Base-by-base conservation (phyloP, 2,888 invertebrate genomes). In the Atethmia centrago region DNA sequence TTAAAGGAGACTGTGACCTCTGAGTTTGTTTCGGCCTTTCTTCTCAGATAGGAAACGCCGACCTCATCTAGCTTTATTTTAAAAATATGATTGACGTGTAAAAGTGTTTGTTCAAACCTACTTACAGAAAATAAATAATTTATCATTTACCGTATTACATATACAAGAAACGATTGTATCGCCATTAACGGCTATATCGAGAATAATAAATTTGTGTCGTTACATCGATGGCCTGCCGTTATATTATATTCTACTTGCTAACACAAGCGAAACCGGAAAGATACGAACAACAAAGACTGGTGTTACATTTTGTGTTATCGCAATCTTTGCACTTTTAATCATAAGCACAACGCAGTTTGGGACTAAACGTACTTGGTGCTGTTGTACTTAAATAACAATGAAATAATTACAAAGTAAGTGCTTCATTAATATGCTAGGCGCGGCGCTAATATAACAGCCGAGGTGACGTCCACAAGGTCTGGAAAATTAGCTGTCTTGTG, bases 191-290 rank as follows among this genome's bases (percentile, higher is more conserved):
- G 47, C 56, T 74, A 28, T 49, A 49, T 55, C 68, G 47, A 62
- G 40, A 58, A 53, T 66, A 66, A 51, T 75, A 82, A 66, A 62
- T 31, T 36, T 58, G 31, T 45, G 56, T 47, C 40, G 62, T 45
- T 67, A 59, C 36, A 31, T 75, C 63, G 56, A 19, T 31, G 14
- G 25, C 25, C 56, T 10, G 53, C 25, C 25, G 40, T 1, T 61
- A n/a, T 31, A 61, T 42, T 69, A 67, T 73, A 77, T 77, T 80
- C 19, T 72, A 28, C 51, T 80, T 59, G 63, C 59, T 66, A 73
- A 70, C 77, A 59, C 62, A 67, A 77, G 78, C 82, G 62, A 49
- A 51, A 51, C 68, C 56, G 71, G 65, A 55, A 53, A 71, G 53
- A 74, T 68, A 74, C 25, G 31, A 58, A 58, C 49, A 19, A 56